Evolutionary conservation across 2,888 invertebrate species (phyloP).

Genomic region (Phyllotreta striolata): DNA sequence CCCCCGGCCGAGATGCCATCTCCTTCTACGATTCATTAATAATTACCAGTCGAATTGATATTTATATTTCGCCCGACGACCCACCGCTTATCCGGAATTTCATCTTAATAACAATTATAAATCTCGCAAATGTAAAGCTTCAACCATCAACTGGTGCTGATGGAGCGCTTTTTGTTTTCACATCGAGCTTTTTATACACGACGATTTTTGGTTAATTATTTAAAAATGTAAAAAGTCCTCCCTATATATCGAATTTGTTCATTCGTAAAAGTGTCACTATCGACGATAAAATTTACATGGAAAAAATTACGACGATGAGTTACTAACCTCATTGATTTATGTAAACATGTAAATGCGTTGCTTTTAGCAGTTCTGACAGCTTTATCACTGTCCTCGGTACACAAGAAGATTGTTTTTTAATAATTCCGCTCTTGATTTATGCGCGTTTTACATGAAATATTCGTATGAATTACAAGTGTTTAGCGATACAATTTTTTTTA

Average conservation of each 20-base stretch:
- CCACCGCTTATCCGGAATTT: conserved; percentile 47
- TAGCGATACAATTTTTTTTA: conserved; percentile 10
- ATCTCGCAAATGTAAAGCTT: conserved; percentile 46
- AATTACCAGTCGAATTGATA: conserved; percentile 55
- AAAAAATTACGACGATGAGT: conserved; percentile 35
- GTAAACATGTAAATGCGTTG: conserved; percentile 28
- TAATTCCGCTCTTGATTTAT: conserved; percentile 26
- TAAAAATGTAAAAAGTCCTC: too few species aligned
- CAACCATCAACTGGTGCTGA: background rate
- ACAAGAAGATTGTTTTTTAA: conserved; percentile 32
- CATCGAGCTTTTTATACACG: too few species aligned
- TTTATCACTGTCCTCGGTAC: conserved; percentile 37
- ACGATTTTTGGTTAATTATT: too few species aligned
- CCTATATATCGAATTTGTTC: too few species aligned
- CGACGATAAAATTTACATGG: conserved; percentile 34
- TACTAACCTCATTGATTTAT: conserved; percentile 34
- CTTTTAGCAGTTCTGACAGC: conserved; percentile 33
- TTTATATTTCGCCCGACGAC: conserved; percentile 53
- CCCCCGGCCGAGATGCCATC: conserved; percentile 55
- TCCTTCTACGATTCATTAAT: conserved; percentile 46
- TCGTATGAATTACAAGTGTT: conserved; percentile 26
- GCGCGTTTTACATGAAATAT: conserved; percentile 24
- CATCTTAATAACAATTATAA: conserved; percentile 55
- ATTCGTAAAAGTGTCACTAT: conserved; percentile 22
- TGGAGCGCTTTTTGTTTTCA: conserved; percentile 31